These are phyloP conservation scores for Solenodon paradoxus DNA, from an alignment of 2,113 vertebrate species.

Conservation along the genomic window DNA sequence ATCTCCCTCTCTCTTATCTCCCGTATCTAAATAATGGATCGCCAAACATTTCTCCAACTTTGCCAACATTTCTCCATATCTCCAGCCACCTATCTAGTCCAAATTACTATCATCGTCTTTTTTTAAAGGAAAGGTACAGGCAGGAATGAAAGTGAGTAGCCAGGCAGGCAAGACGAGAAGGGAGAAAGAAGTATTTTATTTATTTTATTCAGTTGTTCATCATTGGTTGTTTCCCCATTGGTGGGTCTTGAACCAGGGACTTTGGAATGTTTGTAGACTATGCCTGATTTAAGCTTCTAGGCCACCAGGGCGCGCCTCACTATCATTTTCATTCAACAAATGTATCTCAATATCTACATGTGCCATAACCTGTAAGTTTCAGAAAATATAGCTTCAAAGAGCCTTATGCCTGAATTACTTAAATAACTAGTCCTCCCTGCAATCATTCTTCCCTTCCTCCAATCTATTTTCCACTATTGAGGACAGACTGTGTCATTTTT, in stretches of 20 bases:
- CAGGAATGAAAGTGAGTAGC: no score
- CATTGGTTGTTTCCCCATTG: no score
- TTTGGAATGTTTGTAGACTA: no score
- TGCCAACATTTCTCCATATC: neutral
- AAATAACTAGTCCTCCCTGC: neutral
- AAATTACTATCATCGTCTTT: neutral
- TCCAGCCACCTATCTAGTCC: neutral
- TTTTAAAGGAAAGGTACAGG: no score
- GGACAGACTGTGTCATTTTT: neutral
- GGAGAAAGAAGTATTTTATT: no score
- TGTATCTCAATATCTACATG: neutral
- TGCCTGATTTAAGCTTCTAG: no score
- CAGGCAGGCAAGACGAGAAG: no score
- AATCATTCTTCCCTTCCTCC: neutral
- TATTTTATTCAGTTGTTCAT: no score
- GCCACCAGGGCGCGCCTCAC: no score
- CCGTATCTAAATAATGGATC: neutral
- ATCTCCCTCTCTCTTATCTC: neutral
- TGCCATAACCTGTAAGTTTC: neutral
- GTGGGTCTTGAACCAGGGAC: no score
- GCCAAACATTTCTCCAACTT: conserved; percentile 13
- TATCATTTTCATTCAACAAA: neutral
- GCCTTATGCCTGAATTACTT: neutral
- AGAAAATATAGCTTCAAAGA: neutral
- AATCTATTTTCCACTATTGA: neutral